Evolutionary conservation across 1,140 invertebrate species (phyloP).

Genomic region (Bombus pascuorum): DNA sequence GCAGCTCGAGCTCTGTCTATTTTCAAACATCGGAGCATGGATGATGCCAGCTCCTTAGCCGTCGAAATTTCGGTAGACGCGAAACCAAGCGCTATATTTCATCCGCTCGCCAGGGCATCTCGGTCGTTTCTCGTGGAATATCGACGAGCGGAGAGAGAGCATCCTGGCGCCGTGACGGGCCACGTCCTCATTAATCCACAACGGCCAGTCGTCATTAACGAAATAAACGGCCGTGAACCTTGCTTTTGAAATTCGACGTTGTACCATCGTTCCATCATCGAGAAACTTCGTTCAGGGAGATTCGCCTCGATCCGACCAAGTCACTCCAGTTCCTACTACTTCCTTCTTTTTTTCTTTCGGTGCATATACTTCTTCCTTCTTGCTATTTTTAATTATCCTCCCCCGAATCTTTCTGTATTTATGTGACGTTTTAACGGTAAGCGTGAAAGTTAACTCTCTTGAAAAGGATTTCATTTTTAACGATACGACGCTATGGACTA

Average conservation of each 20-base stretch:
- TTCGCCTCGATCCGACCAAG: background rate
- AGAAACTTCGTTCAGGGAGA: background rate
- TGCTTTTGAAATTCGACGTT: conserved; percentile 47
- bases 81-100: conserved; percentile 31
- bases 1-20: background rate
- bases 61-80: conserved; percentile 17
- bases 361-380: too few species aligned
- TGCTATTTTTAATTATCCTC: background rate
- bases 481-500: too few species aligned
- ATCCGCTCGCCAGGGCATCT: conserved; percentile 36
- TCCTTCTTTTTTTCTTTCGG: too few species aligned
- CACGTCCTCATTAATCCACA: conserved; percentile 62
- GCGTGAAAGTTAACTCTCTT: background rate
- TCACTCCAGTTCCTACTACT: background rate
- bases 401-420: background rate
- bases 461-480: too few species aligned
- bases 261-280: background rate
- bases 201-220: conserved; percentile 61
- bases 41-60: conserved; percentile 23
- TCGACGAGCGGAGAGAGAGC: conserved; percentile 32
- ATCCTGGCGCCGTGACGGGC: conserved; percentile 38
- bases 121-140: conserved; percentile 55
- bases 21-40: background rate
- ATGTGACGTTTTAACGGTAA: background rate
- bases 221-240: conserved; percentile 55